These are phyloP conservation scores for Spatulosminthurus flaviceps DNA, from an alignment of 2,888 invertebrate genomes.

Conservation along the genomic window DNA sequence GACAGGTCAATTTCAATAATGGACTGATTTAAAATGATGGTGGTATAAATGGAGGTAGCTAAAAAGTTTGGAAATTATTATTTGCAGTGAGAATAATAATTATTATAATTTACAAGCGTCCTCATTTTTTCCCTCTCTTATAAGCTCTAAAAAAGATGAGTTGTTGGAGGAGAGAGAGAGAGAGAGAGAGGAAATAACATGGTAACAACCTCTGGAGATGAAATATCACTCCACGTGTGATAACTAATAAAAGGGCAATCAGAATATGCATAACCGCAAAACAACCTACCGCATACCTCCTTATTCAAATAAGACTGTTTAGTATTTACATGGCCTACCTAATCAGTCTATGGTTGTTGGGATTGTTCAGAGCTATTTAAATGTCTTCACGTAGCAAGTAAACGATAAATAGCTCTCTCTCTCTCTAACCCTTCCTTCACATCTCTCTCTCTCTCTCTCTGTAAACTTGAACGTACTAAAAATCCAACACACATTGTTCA, in stretches of 20 bases:
- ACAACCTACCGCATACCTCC: constrained; percentile 39
- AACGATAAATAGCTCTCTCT: constrained; percentile 31
- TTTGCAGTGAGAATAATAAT: neutral
- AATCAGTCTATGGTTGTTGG: constrained; percentile 34
- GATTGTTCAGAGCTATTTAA: constrained; percentile 36
- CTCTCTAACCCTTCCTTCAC: constrained; percentile 16
- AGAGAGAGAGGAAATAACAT: no score
- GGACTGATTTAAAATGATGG: no score
- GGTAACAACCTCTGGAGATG: constrained; percentile 28
- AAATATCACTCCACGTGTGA: constrained; percentile 49
- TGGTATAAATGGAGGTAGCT: no score
- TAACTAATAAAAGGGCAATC: constrained; percentile 48
- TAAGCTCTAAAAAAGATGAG: neutral
- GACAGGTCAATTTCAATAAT: no score
- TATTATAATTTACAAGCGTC: no score
- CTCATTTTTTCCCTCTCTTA: neutral
- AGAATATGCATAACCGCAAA: constrained; percentile 48
- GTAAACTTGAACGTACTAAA: neutral
- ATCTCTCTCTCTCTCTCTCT: neutral
- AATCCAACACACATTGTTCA: no score
- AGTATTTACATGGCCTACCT: constrained; percentile 38
- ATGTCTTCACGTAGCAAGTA: constrained; percentile 36
- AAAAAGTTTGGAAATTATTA: no score
- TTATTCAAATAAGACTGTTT: constrained; percentile 39
- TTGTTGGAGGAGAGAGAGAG: no score